These are phyloP conservation scores for Druceiella hillmani DNA, from an alignment of 2,888 invertebrate genomes.

Conservation along the genomic window DNA sequence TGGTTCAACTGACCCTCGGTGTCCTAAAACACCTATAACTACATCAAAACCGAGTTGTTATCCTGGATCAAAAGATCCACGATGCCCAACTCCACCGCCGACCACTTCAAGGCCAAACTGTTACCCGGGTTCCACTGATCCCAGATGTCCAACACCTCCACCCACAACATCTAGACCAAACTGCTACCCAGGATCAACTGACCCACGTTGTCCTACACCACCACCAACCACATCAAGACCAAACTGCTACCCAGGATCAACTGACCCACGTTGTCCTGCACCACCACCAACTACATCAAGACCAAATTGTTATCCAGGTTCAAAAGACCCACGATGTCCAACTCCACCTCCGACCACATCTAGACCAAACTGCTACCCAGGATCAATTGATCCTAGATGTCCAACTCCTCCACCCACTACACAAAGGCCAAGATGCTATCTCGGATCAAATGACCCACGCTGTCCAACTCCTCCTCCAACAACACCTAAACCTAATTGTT, in stretches of 20 bases:
- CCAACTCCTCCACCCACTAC: conserved; percentile 14
- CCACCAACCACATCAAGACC: conserved; percentile 17
- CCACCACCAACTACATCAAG: conserved; percentile 15
- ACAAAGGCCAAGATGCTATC: conserved; percentile 29
- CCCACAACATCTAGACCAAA: conserved; percentile 12
- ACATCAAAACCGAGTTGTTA: no score
- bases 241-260: conserved; percentile 21
- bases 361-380: conserved; percentile 18
- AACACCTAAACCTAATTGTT: conserved; percentile 3
- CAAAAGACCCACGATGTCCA: conserved; percentile 29
- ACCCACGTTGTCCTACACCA: conserved; percentile 24
- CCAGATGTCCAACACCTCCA: no score
- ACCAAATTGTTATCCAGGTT: conserved; percentile 26
- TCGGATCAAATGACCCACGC: conserved; percentile 28
- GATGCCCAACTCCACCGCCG: no score
- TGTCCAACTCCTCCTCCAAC: conserved; percentile 23
- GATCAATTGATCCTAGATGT: no score
- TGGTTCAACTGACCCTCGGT: no score
- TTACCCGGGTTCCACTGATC: no score
- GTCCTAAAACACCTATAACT: no score
- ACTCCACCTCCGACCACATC: conserved; percentile 13
- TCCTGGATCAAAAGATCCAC: no score
- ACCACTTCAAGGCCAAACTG: no score
- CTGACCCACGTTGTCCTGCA: conserved; percentile 21
- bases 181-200: conserved; percentile 26